A percentile compares a stretch with the other conserved stretches of the same genome.
phyloP scores from a whole-genome alignment of 1,140 invertebrate genomes.

The Heliconius himera region DNA sequence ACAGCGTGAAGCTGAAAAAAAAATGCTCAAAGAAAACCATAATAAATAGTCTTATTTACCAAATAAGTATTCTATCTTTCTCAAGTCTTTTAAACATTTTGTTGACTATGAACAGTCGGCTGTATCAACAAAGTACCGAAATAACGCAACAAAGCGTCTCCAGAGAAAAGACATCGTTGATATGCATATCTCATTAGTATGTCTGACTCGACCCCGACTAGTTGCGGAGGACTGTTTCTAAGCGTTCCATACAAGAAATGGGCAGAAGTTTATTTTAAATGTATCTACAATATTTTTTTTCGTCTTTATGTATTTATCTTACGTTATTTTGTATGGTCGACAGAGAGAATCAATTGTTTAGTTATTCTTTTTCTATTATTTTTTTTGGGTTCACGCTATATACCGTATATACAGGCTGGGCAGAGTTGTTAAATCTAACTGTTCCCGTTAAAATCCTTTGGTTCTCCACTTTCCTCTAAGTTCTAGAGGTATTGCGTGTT shows the following conservation, averaged over 20 bases:
- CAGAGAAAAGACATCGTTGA: conserved; percentile 23
- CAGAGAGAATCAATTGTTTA: no score
- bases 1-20: no score
- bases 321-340: no score
- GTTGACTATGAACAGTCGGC: background rate
- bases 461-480: no score
- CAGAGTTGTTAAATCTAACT: no score
- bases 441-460: no score
- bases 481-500: no score
- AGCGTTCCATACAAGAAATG: background rate
- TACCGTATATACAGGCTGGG: no score
- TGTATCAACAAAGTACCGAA: conserved; percentile 27
- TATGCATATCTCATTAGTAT: conserved; percentile 40
- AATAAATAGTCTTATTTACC: background rate
- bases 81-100: background rate
- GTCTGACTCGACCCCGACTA: conserved; percentile 6
- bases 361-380: background rate
- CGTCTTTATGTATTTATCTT: no score
- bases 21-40: no score
- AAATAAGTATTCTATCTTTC: background rate
- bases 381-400: background rate
- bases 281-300: background rate
- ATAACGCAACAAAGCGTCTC: conserved; percentile 38
- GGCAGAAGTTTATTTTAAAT: background rate
- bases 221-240: conserved; percentile 14